Evolutionary conservation across 2,113 vertebrate genomes (phyloP).

Genomic region (Dipodomys spectabilis): DNA sequence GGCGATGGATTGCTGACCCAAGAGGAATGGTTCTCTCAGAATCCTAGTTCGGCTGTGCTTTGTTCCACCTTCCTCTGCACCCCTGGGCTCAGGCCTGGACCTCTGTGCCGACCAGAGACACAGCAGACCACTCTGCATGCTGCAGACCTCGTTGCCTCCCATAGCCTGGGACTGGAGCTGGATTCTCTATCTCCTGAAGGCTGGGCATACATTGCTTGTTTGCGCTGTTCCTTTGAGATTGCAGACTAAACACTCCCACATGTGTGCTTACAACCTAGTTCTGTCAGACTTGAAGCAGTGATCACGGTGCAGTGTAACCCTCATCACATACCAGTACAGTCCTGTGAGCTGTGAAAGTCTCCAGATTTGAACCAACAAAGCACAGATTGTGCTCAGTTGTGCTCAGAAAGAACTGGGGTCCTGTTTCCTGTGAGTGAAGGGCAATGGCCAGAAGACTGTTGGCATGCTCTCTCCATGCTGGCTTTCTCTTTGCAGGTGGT

Average conservation of each 20-base stretch:
- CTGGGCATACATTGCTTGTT: background rate
- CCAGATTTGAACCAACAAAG: too few species aligned
- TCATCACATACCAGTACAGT: background rate
- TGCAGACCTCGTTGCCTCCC: too few species aligned
- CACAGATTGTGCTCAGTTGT: too few species aligned
- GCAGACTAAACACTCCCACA: background rate
- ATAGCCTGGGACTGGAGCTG: background rate
- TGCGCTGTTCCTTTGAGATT: too few species aligned
- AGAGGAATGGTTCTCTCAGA: background rate
- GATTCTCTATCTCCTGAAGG: background rate
- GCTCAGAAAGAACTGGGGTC: fast-evolving
- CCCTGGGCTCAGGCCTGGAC: background rate
- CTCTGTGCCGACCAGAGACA: background rate
- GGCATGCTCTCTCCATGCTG: fast-evolving
- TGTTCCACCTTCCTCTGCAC: fast-evolving
- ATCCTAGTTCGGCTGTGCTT: too few species aligned
- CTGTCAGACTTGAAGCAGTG: background rate
- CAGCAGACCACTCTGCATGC: background rate
- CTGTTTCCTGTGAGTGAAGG: background rate
- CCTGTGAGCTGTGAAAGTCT: background rate
- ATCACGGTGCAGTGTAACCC: background rate
- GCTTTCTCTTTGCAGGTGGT: constrained; percentile 90
- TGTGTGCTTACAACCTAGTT: too few species aligned
- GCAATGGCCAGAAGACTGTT: background rate
- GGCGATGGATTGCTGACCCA: background rate